These are phyloP conservation scores for Melanotaenia pygmaea DNA, from an alignment of 2,797 vertebrate species.

Conservation along the genomic window DNA sequence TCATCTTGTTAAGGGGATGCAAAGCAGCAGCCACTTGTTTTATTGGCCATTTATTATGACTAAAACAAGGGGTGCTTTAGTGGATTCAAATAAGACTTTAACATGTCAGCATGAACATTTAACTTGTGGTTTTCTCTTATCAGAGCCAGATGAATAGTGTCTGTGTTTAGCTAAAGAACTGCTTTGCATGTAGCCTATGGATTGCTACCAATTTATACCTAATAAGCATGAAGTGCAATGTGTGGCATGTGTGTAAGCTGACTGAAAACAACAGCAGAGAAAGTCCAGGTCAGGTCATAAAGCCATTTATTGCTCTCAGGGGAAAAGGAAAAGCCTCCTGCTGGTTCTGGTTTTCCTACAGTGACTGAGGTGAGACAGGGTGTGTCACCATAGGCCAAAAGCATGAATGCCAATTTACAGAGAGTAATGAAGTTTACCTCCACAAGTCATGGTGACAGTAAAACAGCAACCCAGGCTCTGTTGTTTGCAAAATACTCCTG, in stretches of 20 bases:
- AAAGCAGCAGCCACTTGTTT: conserved; percentile 49
- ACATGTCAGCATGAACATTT: conserved; percentile 20
- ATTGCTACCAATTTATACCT: background rate
- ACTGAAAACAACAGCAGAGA: conserved; percentile 11
- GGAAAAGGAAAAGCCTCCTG: conserved; percentile 23
- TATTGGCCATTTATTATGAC: conserved; percentile 3
- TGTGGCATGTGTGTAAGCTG: background rate
- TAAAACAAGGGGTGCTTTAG: conserved; percentile 24
- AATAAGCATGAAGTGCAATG: background rate
- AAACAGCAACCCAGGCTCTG: background rate
- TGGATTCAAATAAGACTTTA: conserved; percentile 38
- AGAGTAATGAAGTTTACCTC: background rate
- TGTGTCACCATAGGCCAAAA: conserved; percentile 28
- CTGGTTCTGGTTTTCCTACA: conserved; percentile 42
- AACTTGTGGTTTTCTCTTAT: conserved; percentile 13
- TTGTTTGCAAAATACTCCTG: conserved; percentile 20
- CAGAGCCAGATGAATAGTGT: too few species aligned
- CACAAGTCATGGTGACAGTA: conserved; percentile 20
- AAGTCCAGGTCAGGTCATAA: conserved; percentile 38
- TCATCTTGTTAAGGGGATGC: conserved; percentile 42
- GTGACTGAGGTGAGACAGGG: conserved; percentile 49
- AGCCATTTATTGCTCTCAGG: conserved; percentile 30
- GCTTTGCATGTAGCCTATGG: too few species aligned
- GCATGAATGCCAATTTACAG: conserved; percentile 30
- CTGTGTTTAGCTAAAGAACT: too few species aligned